Conservation (phyloP, 2,888 invertebrate species). For the Pristionchus maxplancki region DNA sequence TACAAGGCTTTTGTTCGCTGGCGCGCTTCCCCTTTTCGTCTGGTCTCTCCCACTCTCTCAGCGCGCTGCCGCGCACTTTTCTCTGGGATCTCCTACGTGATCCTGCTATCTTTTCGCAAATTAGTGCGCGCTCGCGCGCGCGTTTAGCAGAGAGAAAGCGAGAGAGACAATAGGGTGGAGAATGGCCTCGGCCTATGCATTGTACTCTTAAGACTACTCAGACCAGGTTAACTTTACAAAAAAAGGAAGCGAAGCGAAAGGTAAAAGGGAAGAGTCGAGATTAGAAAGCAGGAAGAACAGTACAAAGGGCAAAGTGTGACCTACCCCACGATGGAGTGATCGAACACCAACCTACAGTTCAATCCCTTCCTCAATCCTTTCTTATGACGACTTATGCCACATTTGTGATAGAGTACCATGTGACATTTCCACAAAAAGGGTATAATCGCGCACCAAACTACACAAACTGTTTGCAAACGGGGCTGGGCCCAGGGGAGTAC, state of each 20-base stretch:
- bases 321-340: not conserved
- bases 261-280: not conserved
- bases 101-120: constrained; percentile 24
- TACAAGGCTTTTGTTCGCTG: not conserved
- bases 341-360: not conserved
- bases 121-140: constrained; percentile 21
- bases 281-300: constrained; percentile 7
- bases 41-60: constrained; percentile 3
- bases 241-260: not conserved
- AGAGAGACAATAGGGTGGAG: constrained; percentile 63
- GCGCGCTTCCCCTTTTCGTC: constrained; percentile 23
- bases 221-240: constrained; percentile 46
- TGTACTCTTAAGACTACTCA: constrained; percentile 43
- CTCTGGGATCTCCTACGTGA: constrained; percentile 30
- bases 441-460: not conserved
- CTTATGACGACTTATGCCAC: not conserved
- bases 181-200: constrained; percentile 33
- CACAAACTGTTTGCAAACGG: not conserved
- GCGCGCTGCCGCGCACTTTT: constrained; percentile 17
- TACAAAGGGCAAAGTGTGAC: not conserved
- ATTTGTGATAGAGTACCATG: not conserved
- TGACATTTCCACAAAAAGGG: not conserved
- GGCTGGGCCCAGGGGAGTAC: not conserved
- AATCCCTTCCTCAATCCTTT: not conserved
- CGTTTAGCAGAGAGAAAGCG: not conserved